phyloP scores from a whole-genome alignment of 2,113 vertebrate genomes.

The Eulemur rufifrons region DNA sequence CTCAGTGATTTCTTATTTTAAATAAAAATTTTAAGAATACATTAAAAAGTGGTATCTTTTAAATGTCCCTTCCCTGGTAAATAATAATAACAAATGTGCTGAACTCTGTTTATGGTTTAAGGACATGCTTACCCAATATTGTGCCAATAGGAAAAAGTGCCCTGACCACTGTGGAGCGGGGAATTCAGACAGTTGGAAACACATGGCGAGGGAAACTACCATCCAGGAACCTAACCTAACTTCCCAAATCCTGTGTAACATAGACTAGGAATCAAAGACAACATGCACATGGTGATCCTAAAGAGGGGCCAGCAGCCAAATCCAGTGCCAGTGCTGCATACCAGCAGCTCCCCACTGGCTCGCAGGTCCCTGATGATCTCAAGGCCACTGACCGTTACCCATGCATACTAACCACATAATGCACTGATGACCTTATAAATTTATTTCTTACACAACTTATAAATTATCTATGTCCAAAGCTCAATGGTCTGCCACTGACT shows the following conservation, averaged over 20 bases:
- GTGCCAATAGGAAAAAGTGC: background rate
- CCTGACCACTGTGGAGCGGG: background rate
- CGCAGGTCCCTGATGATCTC: too few relatives aligned
- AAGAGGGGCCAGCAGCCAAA: background rate
- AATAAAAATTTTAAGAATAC: background rate
- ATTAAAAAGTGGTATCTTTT: background rate
- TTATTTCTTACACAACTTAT: constrained; percentile 17
- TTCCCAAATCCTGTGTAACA: background rate
- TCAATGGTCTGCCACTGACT: background rate
- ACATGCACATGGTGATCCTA: background rate
- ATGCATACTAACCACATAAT: background rate
- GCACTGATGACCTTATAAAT: background rate
- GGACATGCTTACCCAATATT: background rate
- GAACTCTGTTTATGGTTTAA: background rate
- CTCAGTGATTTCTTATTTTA: constrained; percentile 6
- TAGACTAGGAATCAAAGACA: background rate
- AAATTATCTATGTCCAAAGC: background rate
- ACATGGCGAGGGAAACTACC: background rate
- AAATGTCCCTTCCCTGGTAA: background rate
- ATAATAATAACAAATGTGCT: background rate
- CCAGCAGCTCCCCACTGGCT: background rate
- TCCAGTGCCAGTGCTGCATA: background rate
- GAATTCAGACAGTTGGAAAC: background rate
- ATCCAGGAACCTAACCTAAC: background rate
- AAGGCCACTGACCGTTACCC: background rate